A percentile compares a stretch with the other conserved stretches of the same genome.
Conservation (phyloP, 64 coral and sea anemone species). For the Stichodactyla helianthus region DNA sequence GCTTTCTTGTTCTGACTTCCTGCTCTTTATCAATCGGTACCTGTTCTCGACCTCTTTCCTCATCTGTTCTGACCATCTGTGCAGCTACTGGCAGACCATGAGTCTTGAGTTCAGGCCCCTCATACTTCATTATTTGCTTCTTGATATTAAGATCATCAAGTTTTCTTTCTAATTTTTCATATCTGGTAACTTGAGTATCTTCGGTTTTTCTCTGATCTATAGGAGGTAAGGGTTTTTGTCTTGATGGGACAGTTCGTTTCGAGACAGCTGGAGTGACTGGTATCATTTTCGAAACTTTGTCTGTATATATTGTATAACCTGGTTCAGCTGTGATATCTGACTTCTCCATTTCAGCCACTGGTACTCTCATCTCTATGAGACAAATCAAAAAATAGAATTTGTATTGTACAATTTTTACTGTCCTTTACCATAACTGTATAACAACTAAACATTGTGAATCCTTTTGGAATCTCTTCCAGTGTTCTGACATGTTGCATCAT, state of each 20-base stretch:
- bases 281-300: slow-evolving; percentile 21
- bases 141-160: neutral
- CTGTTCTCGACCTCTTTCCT: neutral
- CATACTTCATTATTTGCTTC: neutral
- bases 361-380: slow-evolving; percentile 50
- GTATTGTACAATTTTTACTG: neutral
- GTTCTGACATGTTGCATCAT: too few species aligned
- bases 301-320: slow-evolving; percentile 27
- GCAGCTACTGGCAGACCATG: slow-evolving; percentile 3
- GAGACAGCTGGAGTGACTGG: slow-evolving; percentile 78
- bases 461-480: too few species aligned
- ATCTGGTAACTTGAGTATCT: neutral
- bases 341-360: slow-evolving; percentile 27
- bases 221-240: slow-evolving; percentile 31
- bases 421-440: neutral
- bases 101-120: slow-evolving; percentile 13
- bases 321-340: neutral
- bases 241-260: slow-evolving; percentile 60
- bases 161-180: neutral
- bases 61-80: neutral
- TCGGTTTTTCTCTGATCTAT: slow-evolving; percentile 22
- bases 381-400: neutral
- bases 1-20: neutral
- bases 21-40: neutral
- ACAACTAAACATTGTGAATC: too few species aligned